Evolutionary conservation across 2,888 invertebrate genomes (phyloP).

Genomic region (Phyto melanocephala): DNA sequence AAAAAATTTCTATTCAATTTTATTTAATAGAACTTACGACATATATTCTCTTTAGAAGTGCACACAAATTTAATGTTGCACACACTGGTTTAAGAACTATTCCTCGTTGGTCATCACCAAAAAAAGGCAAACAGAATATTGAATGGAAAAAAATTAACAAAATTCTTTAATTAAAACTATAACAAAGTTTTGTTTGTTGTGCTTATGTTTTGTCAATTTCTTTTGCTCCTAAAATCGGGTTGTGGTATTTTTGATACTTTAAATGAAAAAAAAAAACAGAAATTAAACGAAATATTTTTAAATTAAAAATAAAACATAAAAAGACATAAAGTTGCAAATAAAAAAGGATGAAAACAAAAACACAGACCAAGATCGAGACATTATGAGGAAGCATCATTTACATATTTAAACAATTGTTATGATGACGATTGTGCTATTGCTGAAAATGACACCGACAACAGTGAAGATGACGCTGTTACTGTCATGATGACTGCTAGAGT

Average conservation of each 20-base stretch:
- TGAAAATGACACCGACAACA: neutral
- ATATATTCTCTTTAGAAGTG: too few relatives aligned
- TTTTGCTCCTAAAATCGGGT: slow-evolving; percentile 32
- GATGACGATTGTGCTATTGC: too few relatives aligned
- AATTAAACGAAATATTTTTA: slow-evolving; percentile 16
- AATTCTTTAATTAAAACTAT: slow-evolving; percentile 63
- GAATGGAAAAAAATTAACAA: slow-evolving; percentile 28
- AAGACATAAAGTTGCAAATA: neutral
- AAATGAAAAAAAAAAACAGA: slow-evolving; percentile 19
- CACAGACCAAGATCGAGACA: neutral
- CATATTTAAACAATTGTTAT: slow-evolving; percentile 38
- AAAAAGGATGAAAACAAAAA: neutral
- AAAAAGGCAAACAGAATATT: slow-evolving; percentile 20
- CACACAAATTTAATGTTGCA: slow-evolving; percentile 39
- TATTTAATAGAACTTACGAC: too few relatives aligned
- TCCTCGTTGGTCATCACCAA: slow-evolving; percentile 30
- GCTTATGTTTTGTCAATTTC: neutral
- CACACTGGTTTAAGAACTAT: slow-evolving; percentile 12
- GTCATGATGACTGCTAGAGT: neutral
- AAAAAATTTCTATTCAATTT: too few relatives aligned
- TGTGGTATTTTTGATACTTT: slow-evolving; percentile 51
- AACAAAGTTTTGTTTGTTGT: slow-evolving; percentile 52
- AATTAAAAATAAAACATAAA: slow-evolving; percentile 38
- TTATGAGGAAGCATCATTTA: slow-evolving; percentile 33
- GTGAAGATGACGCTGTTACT: neutral